These are phyloP conservation scores for Priocnemis perturbator DNA, from an alignment of 2,888 invertebrate species.

Conservation along the genomic window DNA sequence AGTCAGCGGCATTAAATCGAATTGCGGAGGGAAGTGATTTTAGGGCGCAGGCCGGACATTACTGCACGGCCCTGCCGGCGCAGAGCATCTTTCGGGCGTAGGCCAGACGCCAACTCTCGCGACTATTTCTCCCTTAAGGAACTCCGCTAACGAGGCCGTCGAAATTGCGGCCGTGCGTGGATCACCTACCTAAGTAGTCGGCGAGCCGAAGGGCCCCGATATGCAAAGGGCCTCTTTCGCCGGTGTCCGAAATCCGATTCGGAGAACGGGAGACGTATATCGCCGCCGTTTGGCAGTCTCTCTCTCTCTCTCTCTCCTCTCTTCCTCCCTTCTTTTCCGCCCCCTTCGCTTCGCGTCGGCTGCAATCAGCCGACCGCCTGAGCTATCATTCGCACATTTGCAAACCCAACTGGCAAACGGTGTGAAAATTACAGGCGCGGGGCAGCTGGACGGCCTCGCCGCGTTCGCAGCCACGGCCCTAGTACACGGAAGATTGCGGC, in stretches of 20 bases:
- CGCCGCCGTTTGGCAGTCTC: not conserved
- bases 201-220: not conserved
- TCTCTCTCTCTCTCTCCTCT: not conserved
- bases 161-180: too few relatives aligned
- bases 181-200: too few relatives aligned
- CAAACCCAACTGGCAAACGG: slow-evolving; percentile 68
- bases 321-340: not conserved
- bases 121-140: too few relatives aligned
- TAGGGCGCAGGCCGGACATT: too few relatives aligned
- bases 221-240: slow-evolving; percentile 4
- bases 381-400: slow-evolving; percentile 71
- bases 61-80: too few relatives aligned
- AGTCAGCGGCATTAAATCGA: too few relatives aligned
- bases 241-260: not conserved
- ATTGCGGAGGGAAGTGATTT: too few relatives aligned
- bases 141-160: too few relatives aligned
- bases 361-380: slow-evolving; percentile 15
- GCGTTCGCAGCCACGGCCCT: slow-evolving; percentile 46
- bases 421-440: slow-evolving; percentile 71
- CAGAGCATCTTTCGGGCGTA: too few relatives aligned
- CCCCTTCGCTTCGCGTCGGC: not conserved
- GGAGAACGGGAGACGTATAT: too few relatives aligned
- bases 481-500: slow-evolving; percentile 58
- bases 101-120: too few relatives aligned
- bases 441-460: slow-evolving; percentile 38